Percentiles rank a stretch among this genome's conserved stretches.
Evolutionary conservation across 92 coral and sea anemone species (phyloP).

Genomic region (Palythoa caribaeorum): DNA sequence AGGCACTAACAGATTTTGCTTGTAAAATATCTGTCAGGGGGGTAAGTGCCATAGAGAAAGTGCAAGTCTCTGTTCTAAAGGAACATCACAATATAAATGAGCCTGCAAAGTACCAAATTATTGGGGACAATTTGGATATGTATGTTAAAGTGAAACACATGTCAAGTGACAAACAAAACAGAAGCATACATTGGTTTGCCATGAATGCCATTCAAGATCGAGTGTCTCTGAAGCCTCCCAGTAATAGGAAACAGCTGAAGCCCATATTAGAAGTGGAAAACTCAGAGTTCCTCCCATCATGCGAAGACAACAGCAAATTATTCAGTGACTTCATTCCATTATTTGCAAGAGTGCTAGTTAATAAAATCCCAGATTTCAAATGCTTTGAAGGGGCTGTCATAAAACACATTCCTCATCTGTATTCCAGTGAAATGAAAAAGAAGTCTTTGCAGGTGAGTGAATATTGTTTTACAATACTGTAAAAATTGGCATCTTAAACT

Average conservation of each 20-base stretch:
- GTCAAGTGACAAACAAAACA: slow-evolving; percentile 67
- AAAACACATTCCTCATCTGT: slow-evolving; percentile 72
- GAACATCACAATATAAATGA: background rate
- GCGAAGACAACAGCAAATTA: slow-evolving; percentile 65
- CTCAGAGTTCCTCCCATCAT: slow-evolving; percentile 65
- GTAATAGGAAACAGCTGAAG: slow-evolving; percentile 52
- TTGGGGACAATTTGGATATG: slow-evolving; percentile 73
- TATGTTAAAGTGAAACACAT: slow-evolving; percentile 67
- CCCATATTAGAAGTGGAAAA: slow-evolving; percentile 56
- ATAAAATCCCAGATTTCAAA: slow-evolving; percentile 62
- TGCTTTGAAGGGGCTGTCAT: slow-evolving; percentile 62
- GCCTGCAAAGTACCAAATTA: slow-evolving; percentile 66
- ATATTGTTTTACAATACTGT: background rate
- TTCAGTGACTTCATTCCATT: slow-evolving; percentile 71
- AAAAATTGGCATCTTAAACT: background rate
- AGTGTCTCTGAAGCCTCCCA: slow-evolving; percentile 30
- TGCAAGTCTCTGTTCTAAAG: background rate
- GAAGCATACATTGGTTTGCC: slow-evolving; percentile 81
- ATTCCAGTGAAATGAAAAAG: slow-evolving; percentile 57
- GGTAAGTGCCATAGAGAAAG: background rate
- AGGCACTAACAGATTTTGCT: background rate
- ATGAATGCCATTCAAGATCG: slow-evolving; percentile 72
- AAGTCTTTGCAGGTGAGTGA: slow-evolving; percentile 64
- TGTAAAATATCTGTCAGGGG: background rate
- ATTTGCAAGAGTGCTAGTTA: slow-evolving; percentile 60